These are phyloP conservation scores for Coturnix japonica DNA, from an alignment of 2,113 vertebrate species.

Conservation along the genomic window DNA sequence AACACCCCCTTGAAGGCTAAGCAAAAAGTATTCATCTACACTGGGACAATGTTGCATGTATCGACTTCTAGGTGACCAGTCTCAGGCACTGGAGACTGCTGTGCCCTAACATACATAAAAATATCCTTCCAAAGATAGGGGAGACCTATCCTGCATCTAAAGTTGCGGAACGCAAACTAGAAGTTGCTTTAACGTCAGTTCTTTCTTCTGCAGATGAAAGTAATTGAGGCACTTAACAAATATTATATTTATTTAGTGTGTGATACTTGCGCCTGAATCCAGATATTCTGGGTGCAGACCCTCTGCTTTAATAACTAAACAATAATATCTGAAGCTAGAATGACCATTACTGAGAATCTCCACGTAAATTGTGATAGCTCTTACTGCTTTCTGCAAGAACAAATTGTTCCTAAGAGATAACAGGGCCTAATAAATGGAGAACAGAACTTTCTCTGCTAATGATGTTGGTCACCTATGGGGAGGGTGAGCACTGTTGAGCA, in stretches of 20 bases:
- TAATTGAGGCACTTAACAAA: background rate
- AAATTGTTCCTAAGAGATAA: background rate
- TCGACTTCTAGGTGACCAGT: background rate
- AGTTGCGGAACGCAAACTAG: background rate
- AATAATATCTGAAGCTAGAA: background rate
- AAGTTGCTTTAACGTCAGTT: background rate
- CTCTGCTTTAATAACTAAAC: background rate
- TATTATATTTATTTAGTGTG: background rate
- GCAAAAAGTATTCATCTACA: background rate
- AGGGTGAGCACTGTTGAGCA: background rate
- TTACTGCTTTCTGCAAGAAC: background rate
- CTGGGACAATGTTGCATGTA: background rate
- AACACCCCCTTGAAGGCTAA: background rate
- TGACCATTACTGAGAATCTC: background rate
- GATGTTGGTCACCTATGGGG: accelerated
- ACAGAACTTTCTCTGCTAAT: background rate
- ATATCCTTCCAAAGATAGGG: background rate
- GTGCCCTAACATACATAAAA: background rate
- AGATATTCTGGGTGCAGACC: background rate
- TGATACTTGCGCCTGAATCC: background rate
- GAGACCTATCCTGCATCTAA: background rate
- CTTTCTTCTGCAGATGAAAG: background rate
- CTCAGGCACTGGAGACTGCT: background rate
- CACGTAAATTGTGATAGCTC: background rate
- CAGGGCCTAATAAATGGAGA: background rate